Evolutionary conservation across 1,140 invertebrate species (phyloP).

Genomic region (Pseudomyrmex gracilis): DNA sequence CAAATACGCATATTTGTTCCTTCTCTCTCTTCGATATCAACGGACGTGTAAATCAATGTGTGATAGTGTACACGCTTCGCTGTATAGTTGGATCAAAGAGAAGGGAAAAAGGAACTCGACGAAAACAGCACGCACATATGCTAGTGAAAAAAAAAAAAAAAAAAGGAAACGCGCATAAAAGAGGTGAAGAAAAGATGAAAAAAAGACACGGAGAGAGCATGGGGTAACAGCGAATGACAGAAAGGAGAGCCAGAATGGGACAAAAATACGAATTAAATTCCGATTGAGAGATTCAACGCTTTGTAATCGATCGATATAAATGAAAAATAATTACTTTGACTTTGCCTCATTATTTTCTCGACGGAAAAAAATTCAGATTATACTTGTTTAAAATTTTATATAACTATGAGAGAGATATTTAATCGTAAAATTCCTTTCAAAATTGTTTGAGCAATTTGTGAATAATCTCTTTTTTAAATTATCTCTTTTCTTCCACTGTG

Average conservation of each 20-base stretch:
- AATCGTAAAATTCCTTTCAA: no score
- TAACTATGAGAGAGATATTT: no score
- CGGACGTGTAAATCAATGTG: conserved; percentile 36
- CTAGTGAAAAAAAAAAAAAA: neutral
- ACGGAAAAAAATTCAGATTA: no score
- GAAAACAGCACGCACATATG: neutral
- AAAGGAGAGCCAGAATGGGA: neutral
- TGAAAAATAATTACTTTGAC: neutral
- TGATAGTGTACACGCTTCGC: conserved; percentile 15
- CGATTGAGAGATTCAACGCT: neutral
- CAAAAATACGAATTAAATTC: conserved; percentile 11
- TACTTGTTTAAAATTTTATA: no score
- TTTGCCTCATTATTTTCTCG: no score
- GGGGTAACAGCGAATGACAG: conserved; percentile 16
- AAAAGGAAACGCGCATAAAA: neutral
- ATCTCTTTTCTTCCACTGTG: neutral
- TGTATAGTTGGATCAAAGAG: conserved; percentile 28
- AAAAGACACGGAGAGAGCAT: neutral
- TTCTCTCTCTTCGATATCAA: conserved; percentile 31
- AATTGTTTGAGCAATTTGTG: neutral
- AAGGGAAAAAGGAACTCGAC: conserved; percentile 15
- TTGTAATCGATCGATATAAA: neutral
- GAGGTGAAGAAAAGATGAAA: neutral
- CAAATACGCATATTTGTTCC: neutral
- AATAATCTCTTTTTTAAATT: neutral